These are phyloP conservation scores for Chrysina gloriosa DNA, from an alignment of 2,888 invertebrate genomes.

Conservation along the genomic window DNA sequence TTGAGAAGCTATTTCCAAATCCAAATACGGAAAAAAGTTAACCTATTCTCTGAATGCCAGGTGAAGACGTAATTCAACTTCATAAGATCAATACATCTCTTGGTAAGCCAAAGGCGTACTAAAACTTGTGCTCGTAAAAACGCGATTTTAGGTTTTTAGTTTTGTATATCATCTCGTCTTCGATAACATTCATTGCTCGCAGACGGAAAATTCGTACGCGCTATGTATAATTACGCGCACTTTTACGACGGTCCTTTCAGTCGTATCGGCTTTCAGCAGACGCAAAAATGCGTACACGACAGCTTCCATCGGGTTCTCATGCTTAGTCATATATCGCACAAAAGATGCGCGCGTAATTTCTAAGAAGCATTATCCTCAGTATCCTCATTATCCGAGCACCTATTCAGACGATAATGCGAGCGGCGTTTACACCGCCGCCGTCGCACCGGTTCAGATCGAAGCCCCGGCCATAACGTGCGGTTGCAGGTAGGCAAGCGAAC, in stretches of 20 bases:
- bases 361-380: slow-evolving; percentile 46
- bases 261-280: slow-evolving; percentile 29
- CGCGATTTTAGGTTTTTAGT: neutral
- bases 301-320: slow-evolving; percentile 44
- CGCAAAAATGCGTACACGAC: slow-evolving; percentile 12
- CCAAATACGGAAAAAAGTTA: too few species aligned
- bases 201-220: neutral
- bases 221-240: neutral
- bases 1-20: too few species aligned
- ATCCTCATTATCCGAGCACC: slow-evolving; percentile 45
- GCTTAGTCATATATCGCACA: slow-evolving; percentile 50
- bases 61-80: too few species aligned
- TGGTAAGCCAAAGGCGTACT: neutral
- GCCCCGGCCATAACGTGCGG: neutral
- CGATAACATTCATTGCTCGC: neutral
- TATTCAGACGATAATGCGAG: slow-evolving; percentile 36
- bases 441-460: neutral
- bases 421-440: slow-evolving; percentile 3
- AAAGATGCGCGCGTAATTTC: slow-evolving; percentile 47
- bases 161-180: neutral
- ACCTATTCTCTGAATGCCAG: too few species aligned
- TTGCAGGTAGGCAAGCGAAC: neutral
- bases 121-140: neutral
- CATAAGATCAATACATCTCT: too few species aligned
- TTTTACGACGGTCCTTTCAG: slow-evolving; percentile 15